Evolutionary conservation across 2,113 vertebrate genomes (phyloP), one percentile per base, ranked within the genome.

Genomic region (Hirundichthys speculiger): DNA sequence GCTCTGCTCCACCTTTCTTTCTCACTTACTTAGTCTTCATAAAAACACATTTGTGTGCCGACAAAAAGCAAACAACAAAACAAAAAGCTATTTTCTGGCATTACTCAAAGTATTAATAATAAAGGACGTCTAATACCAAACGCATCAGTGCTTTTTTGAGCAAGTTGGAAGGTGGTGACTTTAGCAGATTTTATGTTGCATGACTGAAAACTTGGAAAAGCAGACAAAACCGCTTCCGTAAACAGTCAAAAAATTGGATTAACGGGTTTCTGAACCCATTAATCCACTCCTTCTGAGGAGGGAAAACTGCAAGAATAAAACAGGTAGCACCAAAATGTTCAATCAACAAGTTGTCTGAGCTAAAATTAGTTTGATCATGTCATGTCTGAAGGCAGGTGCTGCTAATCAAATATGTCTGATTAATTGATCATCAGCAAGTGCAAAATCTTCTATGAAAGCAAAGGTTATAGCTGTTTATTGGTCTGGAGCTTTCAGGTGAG

Each of bases 21-120:
- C 52, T 76, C 38, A 73, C 64, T 53, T 47, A 60, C 80, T 86
- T 81, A 86, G 81, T 90, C 89, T 90, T 90, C 85, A 90, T 80
- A 86, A 86, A 86, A 80, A 68, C 72, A 52, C 72, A 79, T 72
- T 70, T 75, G 72, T 76, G 78, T 53, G 73, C 75, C 67, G 57
- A 65, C 53, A 38, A 79, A 75, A 71, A 41, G 66, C 56, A 71
- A 72, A 80, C 57, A 62, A 64, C 39, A 61, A 76, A 74, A 88
- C 55, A 75, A 80, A 83, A 74, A 66, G 75, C 73, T 62, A 53
- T 77, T 81, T 83, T 84, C 68, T 72, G 63, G 66, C 64, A 24
- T 67, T 73, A 73, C 68, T 78, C 51, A 73, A 53, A 61, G 22
- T 60, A 84, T 85, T 51, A 81, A 89, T 76, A 80, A 83, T 76